Evolutionary conservation across 53 echinoderm and acorn worm genomes (phyloP).

Genomic region (Luidia sarsii): DNA sequence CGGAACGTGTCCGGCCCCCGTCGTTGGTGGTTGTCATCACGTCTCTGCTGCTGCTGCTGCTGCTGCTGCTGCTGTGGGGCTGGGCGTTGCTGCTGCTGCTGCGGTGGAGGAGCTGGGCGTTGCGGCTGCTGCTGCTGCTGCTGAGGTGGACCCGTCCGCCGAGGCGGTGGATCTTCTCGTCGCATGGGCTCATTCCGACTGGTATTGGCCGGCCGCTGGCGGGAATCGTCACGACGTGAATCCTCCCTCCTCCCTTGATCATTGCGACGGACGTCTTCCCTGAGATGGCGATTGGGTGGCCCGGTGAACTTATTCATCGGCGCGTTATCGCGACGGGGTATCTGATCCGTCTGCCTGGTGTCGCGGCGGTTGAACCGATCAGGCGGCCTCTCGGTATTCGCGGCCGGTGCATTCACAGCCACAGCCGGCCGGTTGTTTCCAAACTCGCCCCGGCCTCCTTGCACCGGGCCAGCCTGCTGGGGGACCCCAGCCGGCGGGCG

Average conservation of each 20-base stretch:
- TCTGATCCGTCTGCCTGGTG: slow-evolving; percentile 28
- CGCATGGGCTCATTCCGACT: slow-evolving; percentile 59
- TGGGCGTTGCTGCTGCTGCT: slow-evolving; percentile 15
- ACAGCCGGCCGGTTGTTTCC: slow-evolving; percentile 27
- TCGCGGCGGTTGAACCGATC: slow-evolving; percentile 58
- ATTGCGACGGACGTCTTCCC: slow-evolving; percentile 54
- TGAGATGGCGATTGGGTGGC: slow-evolving; percentile 40
- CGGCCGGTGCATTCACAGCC: slow-evolving; percentile 30
- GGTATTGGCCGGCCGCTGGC: slow-evolving; percentile 23
- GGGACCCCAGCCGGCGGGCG: slow-evolving; percentile 40
- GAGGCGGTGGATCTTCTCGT: slow-evolving; percentile 38
- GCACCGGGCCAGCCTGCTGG: slow-evolving; percentile 3
- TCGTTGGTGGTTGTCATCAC: slow-evolving; percentile 16
- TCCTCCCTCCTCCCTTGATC: slow-evolving; percentile 54
- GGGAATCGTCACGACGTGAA: slow-evolving; percentile 11
- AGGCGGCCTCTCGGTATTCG: slow-evolving; percentile 53
- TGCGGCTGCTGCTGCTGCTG: not conserved
- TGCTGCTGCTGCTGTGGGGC: not conserved
- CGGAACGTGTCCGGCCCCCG: slow-evolving; percentile 49
- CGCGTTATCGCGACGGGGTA: slow-evolving; percentile 36
- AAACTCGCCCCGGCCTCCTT: slow-evolving; percentile 52
- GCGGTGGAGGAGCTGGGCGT: slow-evolving; percentile 2
- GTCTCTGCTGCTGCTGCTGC: not conserved
- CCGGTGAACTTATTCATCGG: slow-evolving; percentile 45
- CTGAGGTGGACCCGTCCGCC: slow-evolving; percentile 34